These are phyloP conservation scores for Mallotus villosus DNA, from an alignment of 2,797 vertebrate species.

Conservation along the genomic window DNA sequence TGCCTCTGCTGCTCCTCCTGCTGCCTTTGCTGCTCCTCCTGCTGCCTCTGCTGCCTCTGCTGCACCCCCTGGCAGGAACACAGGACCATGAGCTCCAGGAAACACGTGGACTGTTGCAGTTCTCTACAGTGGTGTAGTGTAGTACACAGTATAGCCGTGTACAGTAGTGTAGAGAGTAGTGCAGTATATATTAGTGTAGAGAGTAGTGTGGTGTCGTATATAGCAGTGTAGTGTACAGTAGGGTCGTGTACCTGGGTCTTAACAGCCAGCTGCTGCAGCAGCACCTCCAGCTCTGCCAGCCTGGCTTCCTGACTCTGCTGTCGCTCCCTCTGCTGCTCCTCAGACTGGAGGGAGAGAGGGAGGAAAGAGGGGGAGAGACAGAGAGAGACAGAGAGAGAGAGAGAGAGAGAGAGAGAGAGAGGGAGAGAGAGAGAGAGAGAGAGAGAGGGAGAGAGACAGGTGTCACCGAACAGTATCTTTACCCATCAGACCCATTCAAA, in stretches of 20 bases:
- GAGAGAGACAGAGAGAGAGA: too few relatives aligned
- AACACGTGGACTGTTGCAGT: too few relatives aligned
- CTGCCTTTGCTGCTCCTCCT: not conserved
- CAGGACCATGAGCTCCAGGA: not conserved
- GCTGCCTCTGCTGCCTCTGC: conserved; percentile 4
- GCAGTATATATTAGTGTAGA: not conserved
- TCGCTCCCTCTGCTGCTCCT: conserved; percentile 65
- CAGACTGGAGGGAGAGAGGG: conserved; percentile 48
- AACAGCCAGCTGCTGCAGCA: conserved; percentile 73
- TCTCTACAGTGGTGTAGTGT: not conserved
- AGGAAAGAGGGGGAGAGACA: not conserved
- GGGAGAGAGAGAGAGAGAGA: not conserved
- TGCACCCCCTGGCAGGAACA: not conserved
- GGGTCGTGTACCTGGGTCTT: conserved; percentile 79
- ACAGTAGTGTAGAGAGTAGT: not conserved
- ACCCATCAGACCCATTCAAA: not conserved
- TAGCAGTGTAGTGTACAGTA: not conserved
- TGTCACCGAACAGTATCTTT: not conserved
- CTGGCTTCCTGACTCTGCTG: conserved; percentile 73
- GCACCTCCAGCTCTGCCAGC: conserved; percentile 73
- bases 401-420: not conserved
- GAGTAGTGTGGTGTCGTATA: not conserved
- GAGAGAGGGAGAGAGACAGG: not conserved
- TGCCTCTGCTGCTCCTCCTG: conserved; percentile 72
- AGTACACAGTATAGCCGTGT: too few relatives aligned